Conservation (phyloP, 2,888 invertebrate species). For the Stratiomys singularior region DNA sequence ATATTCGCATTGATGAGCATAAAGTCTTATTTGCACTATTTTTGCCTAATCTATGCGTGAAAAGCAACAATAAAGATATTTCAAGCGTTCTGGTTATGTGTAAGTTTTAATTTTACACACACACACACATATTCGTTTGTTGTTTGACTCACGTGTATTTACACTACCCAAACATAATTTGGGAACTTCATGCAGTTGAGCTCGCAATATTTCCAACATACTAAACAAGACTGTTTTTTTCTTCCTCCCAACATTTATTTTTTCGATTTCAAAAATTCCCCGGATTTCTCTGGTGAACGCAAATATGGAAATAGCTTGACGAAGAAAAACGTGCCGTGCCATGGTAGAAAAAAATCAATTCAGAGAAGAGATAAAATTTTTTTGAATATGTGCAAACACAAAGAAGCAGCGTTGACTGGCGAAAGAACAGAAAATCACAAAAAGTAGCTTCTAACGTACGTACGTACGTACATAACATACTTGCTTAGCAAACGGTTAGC, state of each 20-base stretch:
- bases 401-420: neutral
- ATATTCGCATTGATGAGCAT: too few species aligned
- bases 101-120: too few species aligned
- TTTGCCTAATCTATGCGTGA: too few species aligned
- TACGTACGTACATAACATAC: neutral
- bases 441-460: neutral
- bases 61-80: too few species aligned
- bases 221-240: neutral
- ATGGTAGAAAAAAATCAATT: slow-evolving; percentile 16
- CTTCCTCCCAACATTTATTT: neutral
- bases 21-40: too few species aligned
- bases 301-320: slow-evolving; percentile 13
- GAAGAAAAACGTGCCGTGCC: slow-evolving; percentile 1
- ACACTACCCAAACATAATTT: too few species aligned
- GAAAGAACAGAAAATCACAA: neutral
- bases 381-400: slow-evolving; percentile 5
- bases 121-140: too few species aligned
- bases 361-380: slow-evolving; percentile 20
- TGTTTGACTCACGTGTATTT: too few species aligned
- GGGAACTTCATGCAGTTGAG: too few species aligned
- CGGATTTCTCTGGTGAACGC: neutral
- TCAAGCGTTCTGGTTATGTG: too few species aligned
- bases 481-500: slow-evolving; percentile 14
- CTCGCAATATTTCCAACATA: neutral
- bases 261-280: neutral